phyloP scores from a whole-genome alignment of 1,140 invertebrate genomes.

The Drosophila watanabei region DNA sequence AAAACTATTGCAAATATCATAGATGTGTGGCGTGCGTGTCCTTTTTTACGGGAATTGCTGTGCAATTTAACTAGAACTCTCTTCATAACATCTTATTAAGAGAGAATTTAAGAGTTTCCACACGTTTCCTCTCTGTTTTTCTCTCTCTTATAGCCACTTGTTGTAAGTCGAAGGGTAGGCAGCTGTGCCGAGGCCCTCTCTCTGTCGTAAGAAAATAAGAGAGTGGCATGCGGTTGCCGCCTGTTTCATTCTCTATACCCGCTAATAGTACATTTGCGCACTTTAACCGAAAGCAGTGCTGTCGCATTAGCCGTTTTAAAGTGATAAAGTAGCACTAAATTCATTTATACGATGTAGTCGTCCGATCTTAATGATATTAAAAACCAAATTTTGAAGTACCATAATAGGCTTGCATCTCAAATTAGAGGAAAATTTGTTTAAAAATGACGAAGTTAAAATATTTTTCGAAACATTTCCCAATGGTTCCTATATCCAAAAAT shows the following conservation, averaged over 20 bases:
- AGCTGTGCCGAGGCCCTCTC: conserved; percentile 11
- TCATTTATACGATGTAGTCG: too few species aligned
- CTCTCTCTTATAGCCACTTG: conserved; percentile 55
- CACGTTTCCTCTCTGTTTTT: neutral
- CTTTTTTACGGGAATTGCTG: neutral
- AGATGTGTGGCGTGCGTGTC: neutral
- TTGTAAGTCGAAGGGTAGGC: conserved; percentile 36
- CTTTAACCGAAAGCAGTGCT: conserved; percentile 1
- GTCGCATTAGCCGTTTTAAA: neutral
- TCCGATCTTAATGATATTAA: too few species aligned
- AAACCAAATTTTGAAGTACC: too few species aligned
- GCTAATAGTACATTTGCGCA: neutral
- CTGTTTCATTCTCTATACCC: neutral
- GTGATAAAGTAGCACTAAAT: too few species aligned
- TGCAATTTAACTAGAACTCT: neutral
- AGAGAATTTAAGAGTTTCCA: neutral
- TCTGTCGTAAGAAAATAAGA: neutral
- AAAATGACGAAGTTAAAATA: too few species aligned
- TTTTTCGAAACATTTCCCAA: too few species aligned
- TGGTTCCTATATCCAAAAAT: too few species aligned
- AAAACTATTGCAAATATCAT: neutral
- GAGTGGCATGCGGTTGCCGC: neutral
- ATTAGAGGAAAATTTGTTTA: too few species aligned
- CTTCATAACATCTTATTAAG: neutral
- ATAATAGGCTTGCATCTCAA: too few species aligned